phyloP scores from a whole-genome alignment of 2,888 invertebrate species.

The Brachyopa scutellaris region DNA sequence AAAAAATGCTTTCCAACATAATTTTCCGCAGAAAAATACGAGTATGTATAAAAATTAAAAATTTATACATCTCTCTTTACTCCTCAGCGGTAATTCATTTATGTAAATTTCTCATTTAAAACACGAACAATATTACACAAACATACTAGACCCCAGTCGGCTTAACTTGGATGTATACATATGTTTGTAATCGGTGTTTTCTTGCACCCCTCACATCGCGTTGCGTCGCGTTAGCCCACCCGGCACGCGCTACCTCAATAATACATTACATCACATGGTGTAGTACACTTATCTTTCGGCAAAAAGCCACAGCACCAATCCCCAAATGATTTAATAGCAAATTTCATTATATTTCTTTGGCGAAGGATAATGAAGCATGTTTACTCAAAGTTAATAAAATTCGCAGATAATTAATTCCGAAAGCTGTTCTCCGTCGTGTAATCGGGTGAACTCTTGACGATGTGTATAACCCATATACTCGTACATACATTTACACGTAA shows the following conservation, averaged over 20 bases:
- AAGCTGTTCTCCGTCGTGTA: slow-evolving; percentile 69
- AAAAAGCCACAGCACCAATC: slow-evolving; percentile 70
- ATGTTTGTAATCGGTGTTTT: too few relatives aligned
- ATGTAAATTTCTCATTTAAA: slow-evolving; percentile 56
- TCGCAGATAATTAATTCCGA: slow-evolving; percentile 72
- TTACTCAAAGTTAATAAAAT: slow-evolving; percentile 73
- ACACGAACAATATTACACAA: slow-evolving; percentile 22
- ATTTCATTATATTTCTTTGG: slow-evolving; percentile 73
- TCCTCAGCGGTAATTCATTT: slow-evolving; percentile 42
- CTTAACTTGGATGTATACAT: slow-evolving; percentile 19
- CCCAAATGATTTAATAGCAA: slow-evolving; percentile 71
- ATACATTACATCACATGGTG: slow-evolving; percentile 66
- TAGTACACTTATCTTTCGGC: slow-evolving; percentile 66
- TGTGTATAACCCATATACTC: too few relatives aligned
- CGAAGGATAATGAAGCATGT: slow-evolving; percentile 73
- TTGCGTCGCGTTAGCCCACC: background rate
- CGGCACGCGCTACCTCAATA: slow-evolving; percentile 42
- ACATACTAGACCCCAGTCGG: slow-evolving; percentile 14
- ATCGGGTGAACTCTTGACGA: slow-evolving; percentile 52
- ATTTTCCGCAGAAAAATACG: background rate
- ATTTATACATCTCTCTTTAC: background rate
- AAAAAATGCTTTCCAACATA: background rate
- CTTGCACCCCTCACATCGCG: background rate
- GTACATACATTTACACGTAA: too few relatives aligned
- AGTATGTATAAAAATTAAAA: too few relatives aligned